Percentiles rank a stretch among this genome's conserved stretches.
Evolutionary conservation across 2,888 invertebrate genomes (phyloP).

Genomic region (Cheiracanthium punctorium): DNA sequence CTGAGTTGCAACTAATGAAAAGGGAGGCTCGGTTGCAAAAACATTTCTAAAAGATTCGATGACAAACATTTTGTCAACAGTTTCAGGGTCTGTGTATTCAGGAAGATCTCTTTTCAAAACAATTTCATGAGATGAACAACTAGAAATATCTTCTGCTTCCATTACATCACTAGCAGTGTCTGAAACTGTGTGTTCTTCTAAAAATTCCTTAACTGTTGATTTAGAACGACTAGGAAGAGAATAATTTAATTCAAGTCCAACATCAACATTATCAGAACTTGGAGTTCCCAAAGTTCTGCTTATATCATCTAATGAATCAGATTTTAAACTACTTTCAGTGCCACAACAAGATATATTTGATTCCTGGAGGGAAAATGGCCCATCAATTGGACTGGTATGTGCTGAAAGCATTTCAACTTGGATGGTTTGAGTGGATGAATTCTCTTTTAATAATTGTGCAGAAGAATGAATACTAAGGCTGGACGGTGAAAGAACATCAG

Average conservation of each 20-base stretch:
- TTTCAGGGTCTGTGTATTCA: neutral
- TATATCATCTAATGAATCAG: slow-evolving; percentile 58
- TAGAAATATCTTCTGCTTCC: slow-evolving; percentile 26
- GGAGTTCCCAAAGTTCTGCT: slow-evolving; percentile 63
- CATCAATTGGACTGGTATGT: slow-evolving; percentile 68
- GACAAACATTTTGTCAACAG: slow-evolving; percentile 49
- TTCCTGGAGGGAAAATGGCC: slow-evolving; percentile 63
- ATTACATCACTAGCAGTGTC: neutral
- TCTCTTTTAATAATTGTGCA: slow-evolving; percentile 31
- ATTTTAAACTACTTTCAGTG: slow-evolving; percentile 58
- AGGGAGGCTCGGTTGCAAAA: slow-evolving; percentile 54
- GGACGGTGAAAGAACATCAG: slow-evolving; percentile 46
- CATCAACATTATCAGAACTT: slow-evolving; percentile 53
- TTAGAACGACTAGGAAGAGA: neutral
- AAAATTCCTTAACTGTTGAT: slow-evolving; percentile 40
- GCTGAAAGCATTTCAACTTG: slow-evolving; percentile 58
- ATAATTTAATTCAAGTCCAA: slow-evolving; percentile 33
- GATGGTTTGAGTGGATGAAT: slow-evolving; percentile 66
- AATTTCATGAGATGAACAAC: slow-evolving; percentile 17
- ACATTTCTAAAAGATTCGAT: slow-evolving; percentile 61
- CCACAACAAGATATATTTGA: slow-evolving; percentile 54
- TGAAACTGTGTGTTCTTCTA: slow-evolving; percentile 38
- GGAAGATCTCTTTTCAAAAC: neutral
- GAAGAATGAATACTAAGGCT: slow-evolving; percentile 38
- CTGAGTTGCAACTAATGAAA: slow-evolving; percentile 37